A percentile compares a stretch with the other conserved stretches of the same genome.
phyloP scores from a whole-genome alignment of 1,140 invertebrate species.

The Oppia nitens region DNA sequence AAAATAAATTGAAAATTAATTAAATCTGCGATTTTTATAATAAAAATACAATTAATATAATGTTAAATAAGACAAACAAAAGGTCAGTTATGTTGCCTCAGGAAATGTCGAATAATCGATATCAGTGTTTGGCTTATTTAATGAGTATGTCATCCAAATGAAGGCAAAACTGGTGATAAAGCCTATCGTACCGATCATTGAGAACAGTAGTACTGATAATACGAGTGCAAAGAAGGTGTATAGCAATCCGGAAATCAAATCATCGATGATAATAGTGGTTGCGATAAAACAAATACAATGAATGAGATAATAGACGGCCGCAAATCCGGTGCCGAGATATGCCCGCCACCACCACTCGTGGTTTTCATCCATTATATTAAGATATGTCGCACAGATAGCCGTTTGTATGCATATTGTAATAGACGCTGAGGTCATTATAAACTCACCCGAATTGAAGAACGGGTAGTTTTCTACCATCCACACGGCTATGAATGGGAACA shows the following conservation, averaged over 20 bases:
- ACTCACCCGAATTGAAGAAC: slow-evolving; percentile 40
- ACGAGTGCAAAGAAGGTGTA: slow-evolving; percentile 39
- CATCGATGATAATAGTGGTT: slow-evolving; percentile 35
- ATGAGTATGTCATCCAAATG: slow-evolving; percentile 1
- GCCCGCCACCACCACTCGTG: slow-evolving; percentile 41
- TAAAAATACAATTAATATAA: too few species aligned
- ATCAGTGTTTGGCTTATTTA: neutral
- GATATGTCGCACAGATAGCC: slow-evolving; percentile 37
- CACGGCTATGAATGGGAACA: neutral
- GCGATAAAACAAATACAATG: slow-evolving; percentile 38
- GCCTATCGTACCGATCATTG: slow-evolving; percentile 38
- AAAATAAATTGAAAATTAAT: too few species aligned
- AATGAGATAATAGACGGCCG: slow-evolving; percentile 37
- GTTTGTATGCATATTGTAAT: slow-evolving; percentile 39
- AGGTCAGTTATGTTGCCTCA: neutral
- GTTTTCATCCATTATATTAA: slow-evolving; percentile 40
- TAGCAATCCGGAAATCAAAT: slow-evolving; percentile 33
- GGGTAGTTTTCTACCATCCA: slow-evolving; percentile 6
- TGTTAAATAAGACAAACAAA: too few species aligned
- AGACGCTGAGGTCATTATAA: slow-evolving; percentile 36
- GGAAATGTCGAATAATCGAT: slow-evolving; percentile 1
- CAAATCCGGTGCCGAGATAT: slow-evolving; percentile 38
- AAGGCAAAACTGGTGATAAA: slow-evolving; percentile 27
- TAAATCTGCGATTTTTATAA: too few species aligned
- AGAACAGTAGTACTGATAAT: slow-evolving; percentile 36